Evolutionary conservation across 2,797 vertebrate species (phyloP).

Genomic region (Trichosurus vulpecula): DNA sequence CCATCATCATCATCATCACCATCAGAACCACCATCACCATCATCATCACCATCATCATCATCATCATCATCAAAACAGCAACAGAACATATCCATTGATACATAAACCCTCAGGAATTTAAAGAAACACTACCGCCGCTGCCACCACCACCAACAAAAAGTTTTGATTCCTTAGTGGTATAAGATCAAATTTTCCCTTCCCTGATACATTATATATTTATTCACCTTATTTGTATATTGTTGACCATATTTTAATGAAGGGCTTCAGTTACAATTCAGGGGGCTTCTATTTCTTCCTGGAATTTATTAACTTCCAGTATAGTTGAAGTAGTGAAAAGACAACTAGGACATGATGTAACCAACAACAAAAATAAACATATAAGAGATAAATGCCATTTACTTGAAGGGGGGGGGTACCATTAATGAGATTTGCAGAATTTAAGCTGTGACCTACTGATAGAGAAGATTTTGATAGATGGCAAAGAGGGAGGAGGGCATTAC

Average conservation of each 20-base stretch:
- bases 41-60: no score
- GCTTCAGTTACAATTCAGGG: constrained; percentile 8
- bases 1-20: no score
- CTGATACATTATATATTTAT: constrained; percentile 4
- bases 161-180: not conserved
- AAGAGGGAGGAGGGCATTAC: not conserved
- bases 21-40: no score
- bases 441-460: not conserved
- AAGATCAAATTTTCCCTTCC: not conserved
- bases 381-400: not conserved
- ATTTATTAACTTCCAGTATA: not conserved
- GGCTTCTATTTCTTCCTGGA: not conserved
- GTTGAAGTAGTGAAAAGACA: not conserved
- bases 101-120: not conserved
- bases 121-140: not conserved
- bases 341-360: not conserved
- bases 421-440: not conserved
- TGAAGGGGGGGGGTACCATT: not conserved
- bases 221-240: constrained; percentile 11
- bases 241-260: constrained; percentile 26
- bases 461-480: not conserved
- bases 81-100: not conserved
- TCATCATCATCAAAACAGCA: no score
- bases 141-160: not conserved
- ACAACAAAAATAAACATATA: not conserved